phyloP scores from a whole-genome alignment of 2,888 invertebrate species.

The Caenorhabditis angaria region DNA sequence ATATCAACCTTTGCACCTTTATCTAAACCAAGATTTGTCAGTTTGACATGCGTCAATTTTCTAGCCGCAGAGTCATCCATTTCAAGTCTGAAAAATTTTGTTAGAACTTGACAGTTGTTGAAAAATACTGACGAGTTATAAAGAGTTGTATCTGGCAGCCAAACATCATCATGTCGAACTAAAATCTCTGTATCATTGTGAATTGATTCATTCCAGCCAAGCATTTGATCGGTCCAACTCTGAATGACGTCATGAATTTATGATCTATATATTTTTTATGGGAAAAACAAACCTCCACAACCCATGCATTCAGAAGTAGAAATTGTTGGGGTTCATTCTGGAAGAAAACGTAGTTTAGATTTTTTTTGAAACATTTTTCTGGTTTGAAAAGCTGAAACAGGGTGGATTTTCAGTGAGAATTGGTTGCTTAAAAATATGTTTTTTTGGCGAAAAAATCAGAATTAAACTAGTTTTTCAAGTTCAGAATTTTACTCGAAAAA shows the following conservation, averaged over 20 bases:
- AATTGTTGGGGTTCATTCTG: slow-evolving; percentile 53
- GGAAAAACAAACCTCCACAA: slow-evolving; percentile 35
- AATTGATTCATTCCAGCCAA: slow-evolving; percentile 45
- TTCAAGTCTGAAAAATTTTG: slow-evolving; percentile 27
- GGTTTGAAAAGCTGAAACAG: no score
- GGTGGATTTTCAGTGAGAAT: no score
- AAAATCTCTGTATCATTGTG: slow-evolving; percentile 43
- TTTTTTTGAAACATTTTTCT: not conserved
- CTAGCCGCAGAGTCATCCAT: slow-evolving; percentile 33
- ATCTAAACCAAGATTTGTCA: slow-evolving; percentile 25
- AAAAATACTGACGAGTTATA: slow-evolving; percentile 44
- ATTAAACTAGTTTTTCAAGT: no score
- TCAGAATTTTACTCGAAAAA: no score
- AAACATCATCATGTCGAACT: slow-evolving; percentile 39
- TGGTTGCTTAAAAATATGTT: no score
- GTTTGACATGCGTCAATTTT: slow-evolving; percentile 34
- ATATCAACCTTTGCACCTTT: slow-evolving; percentile 38
- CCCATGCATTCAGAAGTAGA: slow-evolving; percentile 50
- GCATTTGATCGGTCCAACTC: slow-evolving; percentile 49
- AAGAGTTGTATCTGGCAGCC: slow-evolving; percentile 49
- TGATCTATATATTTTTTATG: slow-evolving; percentile 8
- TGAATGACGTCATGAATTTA: slow-evolving; percentile 7
- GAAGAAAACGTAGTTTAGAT: slow-evolving; percentile 9
- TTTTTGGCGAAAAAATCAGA: no score
- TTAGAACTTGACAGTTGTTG: not conserved